These are phyloP conservation scores for Lithophane ornitopus DNA, from an alignment of 2,888 invertebrate genomes.

Conservation along the genomic window DNA sequence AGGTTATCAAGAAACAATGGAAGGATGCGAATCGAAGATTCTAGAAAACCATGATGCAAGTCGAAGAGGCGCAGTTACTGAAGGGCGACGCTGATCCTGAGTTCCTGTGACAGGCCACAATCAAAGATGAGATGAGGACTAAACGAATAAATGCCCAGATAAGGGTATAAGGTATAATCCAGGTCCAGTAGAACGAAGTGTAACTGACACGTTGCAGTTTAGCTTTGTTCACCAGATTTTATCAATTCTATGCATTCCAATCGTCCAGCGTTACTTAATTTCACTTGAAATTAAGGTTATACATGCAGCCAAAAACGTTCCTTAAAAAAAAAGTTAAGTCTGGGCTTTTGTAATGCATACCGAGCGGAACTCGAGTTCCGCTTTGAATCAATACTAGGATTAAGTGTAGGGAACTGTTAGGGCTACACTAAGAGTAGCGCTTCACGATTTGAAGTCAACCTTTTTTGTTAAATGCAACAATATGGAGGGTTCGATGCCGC, in stretches of 20 bases:
- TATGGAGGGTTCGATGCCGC: conserved; percentile 40
- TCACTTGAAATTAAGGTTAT: conserved; percentile 22
- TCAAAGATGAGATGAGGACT: conserved; percentile 29
- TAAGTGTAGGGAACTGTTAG: conserved; percentile 45
- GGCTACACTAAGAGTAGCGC: not conserved
- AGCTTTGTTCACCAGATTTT: conserved; percentile 55
- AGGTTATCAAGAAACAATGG: conserved; percentile 44
- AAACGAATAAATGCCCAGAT: conserved; percentile 13
- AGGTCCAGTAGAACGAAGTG: conserved; percentile 58
- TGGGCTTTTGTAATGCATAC: conserved; percentile 59
- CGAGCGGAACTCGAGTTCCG: conserved; percentile 35
- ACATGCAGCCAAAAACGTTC: too few species aligned
- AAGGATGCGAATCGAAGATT: conserved; percentile 30
- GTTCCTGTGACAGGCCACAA: not conserved
- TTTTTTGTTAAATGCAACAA: conserved; percentile 20
- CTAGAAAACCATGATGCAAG: conserved; percentile 39
- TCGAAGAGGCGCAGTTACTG: not conserved
- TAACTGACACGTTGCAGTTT: conserved; percentile 65
- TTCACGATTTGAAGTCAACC: conserved; percentile 17
- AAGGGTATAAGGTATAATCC: conserved; percentile 59
- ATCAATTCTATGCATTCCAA: conserved; percentile 55
- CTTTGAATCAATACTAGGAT: conserved; percentile 20
- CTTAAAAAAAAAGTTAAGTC: not conserved
- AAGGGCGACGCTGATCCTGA: not conserved
- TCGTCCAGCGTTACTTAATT: conserved; percentile 49